phyloP scores from a whole-genome alignment of 1,140 invertebrate genomes.

The Saxidomus purpurata region DNA sequence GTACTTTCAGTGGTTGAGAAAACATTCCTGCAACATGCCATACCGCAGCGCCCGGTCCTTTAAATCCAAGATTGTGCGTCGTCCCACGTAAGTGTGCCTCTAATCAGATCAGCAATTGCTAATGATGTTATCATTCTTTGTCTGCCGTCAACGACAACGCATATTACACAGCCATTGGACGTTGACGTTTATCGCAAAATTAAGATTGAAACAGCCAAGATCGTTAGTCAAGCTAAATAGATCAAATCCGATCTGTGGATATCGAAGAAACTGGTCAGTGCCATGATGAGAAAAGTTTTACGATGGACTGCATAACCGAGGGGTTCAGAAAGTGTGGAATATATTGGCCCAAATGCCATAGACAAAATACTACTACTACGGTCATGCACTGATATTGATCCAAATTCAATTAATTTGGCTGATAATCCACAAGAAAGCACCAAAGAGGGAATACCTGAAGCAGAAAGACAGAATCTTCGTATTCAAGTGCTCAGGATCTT shows the following conservation, averaged over 20 bases:
- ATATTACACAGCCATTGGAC: slow-evolving; percentile 46
- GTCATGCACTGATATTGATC: slow-evolving; percentile 35
- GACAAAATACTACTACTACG: slow-evolving; percentile 25
- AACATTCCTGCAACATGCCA: slow-evolving; percentile 39
- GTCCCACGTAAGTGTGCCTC: slow-evolving; percentile 44
- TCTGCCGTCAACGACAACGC: slow-evolving; percentile 42
- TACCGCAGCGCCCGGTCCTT: slow-evolving; percentile 18
- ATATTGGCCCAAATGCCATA: slow-evolving; percentile 34
- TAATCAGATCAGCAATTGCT: slow-evolving; percentile 41
- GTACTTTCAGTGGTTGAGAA: slow-evolving; percentile 59
- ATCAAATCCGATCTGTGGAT: slow-evolving; percentile 59
- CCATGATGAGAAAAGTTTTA: slow-evolving; percentile 46
- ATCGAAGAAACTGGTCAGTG: slow-evolving; percentile 55
- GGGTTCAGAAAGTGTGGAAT: slow-evolving; percentile 63
- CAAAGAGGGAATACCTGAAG: neutral
- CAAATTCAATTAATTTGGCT: neutral
- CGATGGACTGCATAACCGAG: slow-evolving; percentile 50
- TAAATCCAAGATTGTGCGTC: slow-evolving; percentile 60
- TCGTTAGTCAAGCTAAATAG: slow-evolving; percentile 52
- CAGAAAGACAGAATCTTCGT: neutral
- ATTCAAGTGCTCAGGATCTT: neutral
- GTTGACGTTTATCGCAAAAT: slow-evolving; percentile 62
- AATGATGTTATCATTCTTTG: slow-evolving; percentile 59
- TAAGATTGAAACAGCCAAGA: slow-evolving; percentile 58
- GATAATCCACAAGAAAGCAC: neutral